These are phyloP conservation scores for Perccottus glenii DNA, from an alignment of 2,113 vertebrate genomes.

Conservation along the genomic window DNA sequence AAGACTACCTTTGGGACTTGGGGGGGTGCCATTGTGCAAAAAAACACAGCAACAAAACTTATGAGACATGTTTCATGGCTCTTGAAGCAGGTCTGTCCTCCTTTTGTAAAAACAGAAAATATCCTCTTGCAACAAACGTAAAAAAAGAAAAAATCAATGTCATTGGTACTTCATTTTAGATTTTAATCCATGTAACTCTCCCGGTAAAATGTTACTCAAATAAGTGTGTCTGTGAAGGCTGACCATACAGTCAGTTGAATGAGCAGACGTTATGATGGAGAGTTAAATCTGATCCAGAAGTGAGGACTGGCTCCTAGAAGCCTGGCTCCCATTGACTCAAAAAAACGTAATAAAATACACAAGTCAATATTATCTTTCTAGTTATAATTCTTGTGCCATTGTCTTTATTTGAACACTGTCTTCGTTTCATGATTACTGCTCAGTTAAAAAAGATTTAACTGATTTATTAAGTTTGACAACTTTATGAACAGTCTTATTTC, in stretches of 20 bases:
- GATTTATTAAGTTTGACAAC: background rate
- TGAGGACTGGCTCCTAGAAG: background rate
- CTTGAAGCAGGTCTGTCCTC: constrained; percentile 51
- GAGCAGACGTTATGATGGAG: background rate
- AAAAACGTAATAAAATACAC: constrained; percentile 8
- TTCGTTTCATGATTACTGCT: background rate
- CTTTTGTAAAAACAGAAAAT: constrained; percentile 52
- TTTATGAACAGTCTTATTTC: background rate
- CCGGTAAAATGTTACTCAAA: constrained; percentile 16
- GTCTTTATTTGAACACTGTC: constrained; percentile 10
- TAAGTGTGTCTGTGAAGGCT: constrained; percentile 1
- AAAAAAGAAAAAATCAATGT: constrained; percentile 27
- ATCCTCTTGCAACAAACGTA: constrained; percentile 40
- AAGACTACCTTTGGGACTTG: constrained; percentile 60
- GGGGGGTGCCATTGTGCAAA: constrained; percentile 59
- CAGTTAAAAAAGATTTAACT: background rate
- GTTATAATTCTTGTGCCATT: constrained; percentile 3
- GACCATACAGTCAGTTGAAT: background rate
- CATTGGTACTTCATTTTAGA: constrained; percentile 33
- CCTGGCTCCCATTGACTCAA: constrained; percentile 11
- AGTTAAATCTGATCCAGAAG: constrained; percentile 7
- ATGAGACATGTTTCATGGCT: constrained; percentile 52
- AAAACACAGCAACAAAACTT: constrained; percentile 53
- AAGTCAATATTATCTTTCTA: constrained; percentile 10
- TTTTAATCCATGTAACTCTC: constrained; percentile 35